Conservation (phyloP, 2,113 vertebrate species). For the Neolamprologus tretocephalus region DNA sequence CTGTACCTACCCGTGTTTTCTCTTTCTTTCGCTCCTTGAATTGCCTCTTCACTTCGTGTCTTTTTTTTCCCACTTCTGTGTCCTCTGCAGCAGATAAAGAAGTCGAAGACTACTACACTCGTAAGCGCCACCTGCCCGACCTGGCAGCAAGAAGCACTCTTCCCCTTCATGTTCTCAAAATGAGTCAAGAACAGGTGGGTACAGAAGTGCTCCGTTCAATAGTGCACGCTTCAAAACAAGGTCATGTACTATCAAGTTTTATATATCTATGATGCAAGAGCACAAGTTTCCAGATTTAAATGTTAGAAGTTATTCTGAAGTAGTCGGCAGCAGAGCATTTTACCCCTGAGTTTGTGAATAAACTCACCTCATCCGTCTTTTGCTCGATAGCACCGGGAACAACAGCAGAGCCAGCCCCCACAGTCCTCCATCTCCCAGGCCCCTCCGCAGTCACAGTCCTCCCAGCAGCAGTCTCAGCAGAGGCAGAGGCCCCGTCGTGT, state of each 20-base stretch:
- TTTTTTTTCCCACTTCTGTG: neutral
- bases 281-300: neutral
- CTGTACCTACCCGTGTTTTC: neutral
- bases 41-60: neutral
- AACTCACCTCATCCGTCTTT: constrained; percentile 19
- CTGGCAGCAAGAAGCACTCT: constrained; percentile 91
- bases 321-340: neutral
- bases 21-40: neutral
- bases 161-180: constrained; percentile 92
- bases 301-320: neutral
- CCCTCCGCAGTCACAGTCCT: constrained; percentile 49
- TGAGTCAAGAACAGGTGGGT: constrained; percentile 85
- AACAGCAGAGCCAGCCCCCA: constrained; percentile 50
- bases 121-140: constrained; percentile 90
- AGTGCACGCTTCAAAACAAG: neutral
- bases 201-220: neutral
- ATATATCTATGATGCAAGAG: neutral
- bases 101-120: constrained; percentile 93
- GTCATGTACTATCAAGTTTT: neutral
- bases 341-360: neutral
- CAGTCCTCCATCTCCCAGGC: constrained; percentile 53
- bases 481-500: constrained; percentile 86
- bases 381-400: constrained; percentile 48
- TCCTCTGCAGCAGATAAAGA: constrained; percentile 88
- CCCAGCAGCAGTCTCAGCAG: constrained; percentile 66